Evolutionary conservation across 2,888 invertebrate species (phyloP).

Genomic region (Diaperis boleti): DNA sequence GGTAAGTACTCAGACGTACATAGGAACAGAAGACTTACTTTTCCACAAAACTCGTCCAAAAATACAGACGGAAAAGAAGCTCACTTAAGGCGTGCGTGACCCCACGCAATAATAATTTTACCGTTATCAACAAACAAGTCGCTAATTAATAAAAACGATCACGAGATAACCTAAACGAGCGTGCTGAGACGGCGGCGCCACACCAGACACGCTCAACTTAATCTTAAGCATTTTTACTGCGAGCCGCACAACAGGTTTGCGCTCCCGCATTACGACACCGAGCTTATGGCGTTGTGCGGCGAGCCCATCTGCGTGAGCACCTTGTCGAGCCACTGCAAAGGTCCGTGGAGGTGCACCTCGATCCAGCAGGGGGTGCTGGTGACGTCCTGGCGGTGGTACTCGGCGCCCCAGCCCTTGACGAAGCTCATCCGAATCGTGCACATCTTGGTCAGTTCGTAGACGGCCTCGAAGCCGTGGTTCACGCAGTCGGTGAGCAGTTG

Average conservation of each 20-base stretch:
- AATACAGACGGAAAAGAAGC: background rate
- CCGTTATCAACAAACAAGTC: background rate
- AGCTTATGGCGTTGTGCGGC: slow-evolving; percentile 96
- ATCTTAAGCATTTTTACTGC: slow-evolving; percentile 20
- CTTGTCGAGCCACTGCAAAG: slow-evolving; percentile 98
- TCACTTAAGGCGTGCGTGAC: slow-evolving; percentile 3
- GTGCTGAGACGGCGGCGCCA: slow-evolving; percentile 20
- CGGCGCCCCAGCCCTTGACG: slow-evolving; percentile 99
- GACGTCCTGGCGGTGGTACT: slow-evolving; percentile 98
- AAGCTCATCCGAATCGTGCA: slow-evolving; percentile 99
- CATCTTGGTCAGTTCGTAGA: slow-evolving; percentile 99
- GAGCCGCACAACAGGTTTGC: slow-evolving; percentile 14
- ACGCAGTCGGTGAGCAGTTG: slow-evolving; percentile 95
- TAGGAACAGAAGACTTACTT: background rate
- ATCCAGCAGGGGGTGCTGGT: slow-evolving; percentile 99
- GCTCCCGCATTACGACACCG: slow-evolving; percentile 80
- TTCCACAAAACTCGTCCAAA: slow-evolving; percentile 5
- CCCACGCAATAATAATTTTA: background rate
- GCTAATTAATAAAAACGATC: slow-evolving; percentile 16
- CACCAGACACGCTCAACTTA: no score
- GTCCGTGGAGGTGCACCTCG: slow-evolving; percentile 97
- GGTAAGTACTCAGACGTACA: slow-evolving; percentile 37
- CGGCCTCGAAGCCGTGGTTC: slow-evolving; percentile 98
- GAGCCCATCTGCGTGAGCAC: slow-evolving; percentile 99
- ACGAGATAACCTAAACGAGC: slow-evolving; percentile 12